These are phyloP conservation scores for Drosophila lowei DNA, from an alignment of 1,140 invertebrate species.

Conservation along the genomic window DNA sequence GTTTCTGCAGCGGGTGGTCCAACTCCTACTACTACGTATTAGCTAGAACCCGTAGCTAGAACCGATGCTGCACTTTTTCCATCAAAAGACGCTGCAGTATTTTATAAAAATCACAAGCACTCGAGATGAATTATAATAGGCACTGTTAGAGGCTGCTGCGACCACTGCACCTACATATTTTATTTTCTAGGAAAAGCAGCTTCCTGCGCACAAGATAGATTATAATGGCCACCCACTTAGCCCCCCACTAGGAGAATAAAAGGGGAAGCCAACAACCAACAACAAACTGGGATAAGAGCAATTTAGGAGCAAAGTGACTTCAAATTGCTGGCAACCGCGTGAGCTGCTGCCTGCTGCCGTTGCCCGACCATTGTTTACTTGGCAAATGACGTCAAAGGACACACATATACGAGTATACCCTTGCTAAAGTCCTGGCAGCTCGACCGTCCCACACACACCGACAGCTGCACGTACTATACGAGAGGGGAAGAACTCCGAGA, in stretches of 20 bases:
- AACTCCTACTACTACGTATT: no score
- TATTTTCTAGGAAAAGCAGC: slow-evolving; percentile 16
- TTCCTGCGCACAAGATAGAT: slow-evolving; percentile 22
- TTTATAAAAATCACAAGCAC: no score
- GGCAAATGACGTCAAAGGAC: slow-evolving; percentile 72
- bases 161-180: neutral
- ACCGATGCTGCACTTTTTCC: no score
- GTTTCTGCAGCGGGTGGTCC: no score
- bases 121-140: no score
- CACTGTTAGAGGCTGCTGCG: no score
- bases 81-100: no score
- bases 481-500: neutral
- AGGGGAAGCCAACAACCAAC: slow-evolving; percentile 4
- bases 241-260: slow-evolving; percentile 9
- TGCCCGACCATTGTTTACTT: slow-evolving; percentile 44
- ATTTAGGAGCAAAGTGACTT: slow-evolving; percentile 45
- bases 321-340: slow-evolving; percentile 41
- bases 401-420: slow-evolving; percentile 9
- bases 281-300: slow-evolving; percentile 51
- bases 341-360: neutral
- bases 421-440: neutral
- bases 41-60: no score
- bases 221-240: slow-evolving; percentile 14
- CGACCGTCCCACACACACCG: slow-evolving; percentile 2
- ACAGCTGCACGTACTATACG: neutral